These are phyloP conservation scores for Bujurquina vittata DNA, from an alignment of 2,113 vertebrate genomes.

Conservation along the genomic window DNA sequence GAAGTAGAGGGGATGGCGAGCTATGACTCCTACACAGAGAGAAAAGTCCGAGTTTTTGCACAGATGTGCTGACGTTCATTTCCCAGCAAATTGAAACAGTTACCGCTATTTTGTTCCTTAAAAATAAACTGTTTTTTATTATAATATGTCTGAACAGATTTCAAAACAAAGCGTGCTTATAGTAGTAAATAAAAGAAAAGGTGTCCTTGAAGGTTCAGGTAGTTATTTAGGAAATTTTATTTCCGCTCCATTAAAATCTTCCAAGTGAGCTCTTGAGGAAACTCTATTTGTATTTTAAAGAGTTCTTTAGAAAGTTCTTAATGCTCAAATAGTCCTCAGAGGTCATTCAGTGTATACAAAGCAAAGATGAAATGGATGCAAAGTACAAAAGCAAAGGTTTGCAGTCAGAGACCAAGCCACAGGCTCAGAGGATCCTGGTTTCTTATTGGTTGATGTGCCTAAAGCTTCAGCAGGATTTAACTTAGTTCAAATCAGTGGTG, in stretches of 20 bases:
- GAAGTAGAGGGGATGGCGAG: conserved; percentile 85
- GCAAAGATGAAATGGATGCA: no score
- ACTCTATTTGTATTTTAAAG: no score
- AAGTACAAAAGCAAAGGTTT: no score
- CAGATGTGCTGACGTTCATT: neutral
- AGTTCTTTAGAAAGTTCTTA: no score
- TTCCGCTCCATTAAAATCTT: no score
- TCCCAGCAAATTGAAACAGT: neutral
- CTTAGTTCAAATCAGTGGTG: neutral
- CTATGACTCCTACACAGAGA: conserved; percentile 79
- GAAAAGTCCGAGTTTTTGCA: neutral
- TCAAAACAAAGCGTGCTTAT: neutral
- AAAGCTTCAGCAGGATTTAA: neutral
- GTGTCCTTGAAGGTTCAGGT: no score
- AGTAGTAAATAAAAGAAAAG: neutral
- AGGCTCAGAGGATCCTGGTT: neutral
- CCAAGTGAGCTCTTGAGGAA: no score
- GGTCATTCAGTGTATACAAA: no score
- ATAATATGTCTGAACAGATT: neutral
- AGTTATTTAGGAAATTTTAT: no score
- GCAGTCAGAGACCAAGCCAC: no score
- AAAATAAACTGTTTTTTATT: neutral
- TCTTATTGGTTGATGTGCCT: neutral
- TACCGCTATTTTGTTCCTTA: neutral
- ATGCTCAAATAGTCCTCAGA: no score